These are phyloP conservation scores for Dipodomys ordii DNA, from an alignment of 2,113 vertebrate genomes.

Conservation along the genomic window DNA sequence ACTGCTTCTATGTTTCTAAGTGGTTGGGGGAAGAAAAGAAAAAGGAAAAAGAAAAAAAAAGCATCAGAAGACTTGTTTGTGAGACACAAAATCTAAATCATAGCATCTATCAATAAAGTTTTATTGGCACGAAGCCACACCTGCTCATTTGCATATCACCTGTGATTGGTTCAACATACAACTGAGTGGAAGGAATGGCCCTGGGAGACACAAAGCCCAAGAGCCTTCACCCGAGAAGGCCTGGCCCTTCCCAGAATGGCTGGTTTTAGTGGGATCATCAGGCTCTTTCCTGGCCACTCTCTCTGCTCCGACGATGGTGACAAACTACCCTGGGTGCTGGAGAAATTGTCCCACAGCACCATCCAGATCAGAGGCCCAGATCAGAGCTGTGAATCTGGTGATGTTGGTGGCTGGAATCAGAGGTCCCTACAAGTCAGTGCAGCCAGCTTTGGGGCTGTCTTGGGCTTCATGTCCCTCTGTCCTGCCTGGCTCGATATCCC, in stretches of 20 bases:
- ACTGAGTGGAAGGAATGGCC: background rate
- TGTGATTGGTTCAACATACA: background rate
- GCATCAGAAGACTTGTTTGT: background rate
- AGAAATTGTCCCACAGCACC: background rate
- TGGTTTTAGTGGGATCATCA: too few relatives aligned
- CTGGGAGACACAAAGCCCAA: background rate
- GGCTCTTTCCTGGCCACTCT: rapidly evolving
- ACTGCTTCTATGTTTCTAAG: background rate
- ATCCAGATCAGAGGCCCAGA: background rate
- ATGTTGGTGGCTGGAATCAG: background rate
- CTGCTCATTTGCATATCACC: background rate
- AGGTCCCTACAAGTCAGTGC: background rate
- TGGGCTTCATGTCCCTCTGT: background rate
- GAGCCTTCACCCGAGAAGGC: background rate
- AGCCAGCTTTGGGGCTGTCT: background rate
- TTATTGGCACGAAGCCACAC: constrained; percentile 9
- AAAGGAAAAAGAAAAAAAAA: background rate
- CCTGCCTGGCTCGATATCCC: too few relatives aligned
- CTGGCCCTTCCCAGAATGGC: background rate
- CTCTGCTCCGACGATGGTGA: too few relatives aligned
- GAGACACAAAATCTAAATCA: constrained; percentile 13
- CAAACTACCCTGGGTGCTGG: background rate
- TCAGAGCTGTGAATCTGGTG: background rate
- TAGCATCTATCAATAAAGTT: constrained; percentile 57
- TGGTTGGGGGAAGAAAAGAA: too few relatives aligned